Evolutionary conservation across 2,797 vertebrate species (phyloP).

Genomic region (Acrossocheilus fasciatus): DNA sequence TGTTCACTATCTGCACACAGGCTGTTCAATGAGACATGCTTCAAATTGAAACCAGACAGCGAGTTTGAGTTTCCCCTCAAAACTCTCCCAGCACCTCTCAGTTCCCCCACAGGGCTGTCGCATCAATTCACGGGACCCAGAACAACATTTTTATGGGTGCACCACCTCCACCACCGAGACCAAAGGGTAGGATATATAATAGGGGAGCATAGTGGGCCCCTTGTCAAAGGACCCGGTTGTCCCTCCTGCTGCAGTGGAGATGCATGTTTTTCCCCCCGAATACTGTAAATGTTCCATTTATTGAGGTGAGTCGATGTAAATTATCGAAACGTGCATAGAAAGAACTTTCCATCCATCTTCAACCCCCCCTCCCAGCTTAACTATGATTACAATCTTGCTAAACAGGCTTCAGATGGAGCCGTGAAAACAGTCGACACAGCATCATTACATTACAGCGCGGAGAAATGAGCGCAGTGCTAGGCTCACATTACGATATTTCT

Average conservation of each 20-base stretch:
- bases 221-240: not conserved
- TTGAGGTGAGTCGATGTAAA: not conserved
- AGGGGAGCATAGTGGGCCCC: not conserved
- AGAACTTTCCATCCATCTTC: not conserved
- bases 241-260: not conserved
- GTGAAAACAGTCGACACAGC: slow-evolving; percentile 63
- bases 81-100: slow-evolving; percentile 8
- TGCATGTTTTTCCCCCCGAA: not conserved
- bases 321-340: not conserved
- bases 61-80: slow-evolving; percentile 46
- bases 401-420: slow-evolving; percentile 43
- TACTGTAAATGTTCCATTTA: not conserved
- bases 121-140: not conserved
- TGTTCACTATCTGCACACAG: slow-evolving; percentile 18
- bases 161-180: not conserved
- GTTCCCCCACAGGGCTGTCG: not conserved
- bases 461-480: slow-evolving; percentile 19
- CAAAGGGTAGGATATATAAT: not conserved
- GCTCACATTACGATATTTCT: not conserved
- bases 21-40: slow-evolving; percentile 62
- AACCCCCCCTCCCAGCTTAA: not conserved
- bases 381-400: slow-evolving; percentile 58
- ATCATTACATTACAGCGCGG: slow-evolving; percentile 59
- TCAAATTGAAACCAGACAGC: slow-evolving; percentile 82
- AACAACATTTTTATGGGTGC: slow-evolving; percentile 1